A percentile compares a stretch with the other conserved stretches of the same genome.
Conservation (phyloP, 2,113 vertebrate genomes). For the Dicentrarchus labrax region DNA sequence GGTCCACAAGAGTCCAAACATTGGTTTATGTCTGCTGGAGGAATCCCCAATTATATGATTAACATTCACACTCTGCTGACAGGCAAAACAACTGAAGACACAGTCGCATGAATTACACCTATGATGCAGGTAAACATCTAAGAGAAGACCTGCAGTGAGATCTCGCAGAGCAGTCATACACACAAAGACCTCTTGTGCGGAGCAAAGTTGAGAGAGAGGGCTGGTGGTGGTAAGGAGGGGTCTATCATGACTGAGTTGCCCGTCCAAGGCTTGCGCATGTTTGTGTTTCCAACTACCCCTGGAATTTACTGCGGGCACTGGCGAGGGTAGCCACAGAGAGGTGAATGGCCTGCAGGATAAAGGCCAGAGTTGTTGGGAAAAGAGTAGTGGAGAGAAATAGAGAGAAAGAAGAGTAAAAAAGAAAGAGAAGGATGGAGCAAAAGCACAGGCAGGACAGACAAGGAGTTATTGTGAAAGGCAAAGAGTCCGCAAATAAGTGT, state of each 20-base stretch:
- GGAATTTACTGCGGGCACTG: conserved; percentile 85
- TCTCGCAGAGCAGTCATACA: conserved; percentile 38
- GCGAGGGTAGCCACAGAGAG: conserved; percentile 68
- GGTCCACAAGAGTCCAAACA: conserved; percentile 76
- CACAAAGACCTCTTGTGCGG: conserved; percentile 70
- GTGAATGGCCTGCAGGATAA: conserved; percentile 76
- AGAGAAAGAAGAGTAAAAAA: conserved; percentile 30
- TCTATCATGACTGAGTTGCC: conserved; percentile 57
- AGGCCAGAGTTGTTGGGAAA: conserved; percentile 78
- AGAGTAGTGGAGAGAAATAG: conserved; percentile 30
- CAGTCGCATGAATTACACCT: conserved; percentile 52
- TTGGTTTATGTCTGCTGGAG: conserved; percentile 74
- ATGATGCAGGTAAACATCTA: conserved; percentile 58
- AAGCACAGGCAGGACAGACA: conserved; percentile 31
- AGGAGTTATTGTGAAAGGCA: conserved; percentile 65
- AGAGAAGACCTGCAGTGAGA: conserved; percentile 47
- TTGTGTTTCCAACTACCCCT: conserved; percentile 85
- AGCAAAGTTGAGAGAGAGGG: conserved; percentile 55
- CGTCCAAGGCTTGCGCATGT: conserved; percentile 76
- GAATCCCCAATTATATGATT: conserved; percentile 82
- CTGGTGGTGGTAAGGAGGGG: conserved; percentile 39
- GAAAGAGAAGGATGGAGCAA: conserved; percentile 46
- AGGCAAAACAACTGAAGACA: conserved; percentile 53
- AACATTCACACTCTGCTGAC: conserved; percentile 76
- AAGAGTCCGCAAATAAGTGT: conserved; percentile 71